Conservation (phyloP, 2,888 invertebrate genomes). For the Sinelater perroti region DNA sequence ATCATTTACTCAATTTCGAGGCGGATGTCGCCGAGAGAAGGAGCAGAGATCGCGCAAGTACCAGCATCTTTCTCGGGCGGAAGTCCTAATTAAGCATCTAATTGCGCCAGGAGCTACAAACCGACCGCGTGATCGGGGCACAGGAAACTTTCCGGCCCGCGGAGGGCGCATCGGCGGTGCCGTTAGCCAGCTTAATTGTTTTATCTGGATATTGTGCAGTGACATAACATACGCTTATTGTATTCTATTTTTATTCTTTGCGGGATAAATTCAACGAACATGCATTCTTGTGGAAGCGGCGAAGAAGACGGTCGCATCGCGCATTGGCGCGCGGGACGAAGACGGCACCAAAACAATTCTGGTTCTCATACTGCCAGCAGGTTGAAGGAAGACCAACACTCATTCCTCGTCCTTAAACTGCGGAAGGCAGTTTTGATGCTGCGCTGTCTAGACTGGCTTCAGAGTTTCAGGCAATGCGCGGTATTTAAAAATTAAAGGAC, state of each 20-base stretch:
- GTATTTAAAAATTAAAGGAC: too few relatives aligned
- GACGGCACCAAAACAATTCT: conserved; percentile 37
- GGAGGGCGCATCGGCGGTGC: too few relatives aligned
- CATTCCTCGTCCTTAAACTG: conserved; percentile 31
- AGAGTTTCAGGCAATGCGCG: too few relatives aligned
- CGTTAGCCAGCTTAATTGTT: conserved; percentile 16
- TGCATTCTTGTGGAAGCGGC: conserved; percentile 29
- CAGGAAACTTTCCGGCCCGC: too few relatives aligned
- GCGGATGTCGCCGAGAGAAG: too few relatives aligned
- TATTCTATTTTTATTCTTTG: conserved; percentile 32
- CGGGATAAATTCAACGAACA: conserved; percentile 31
- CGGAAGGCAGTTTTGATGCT: conserved; percentile 34
- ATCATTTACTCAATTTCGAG: too few relatives aligned
- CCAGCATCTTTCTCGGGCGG: too few relatives aligned
- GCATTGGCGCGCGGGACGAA: conserved; percentile 16
- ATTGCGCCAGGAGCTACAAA: too few relatives aligned
- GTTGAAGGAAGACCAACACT: conserved; percentile 31
- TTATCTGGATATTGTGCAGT: conserved; percentile 22
- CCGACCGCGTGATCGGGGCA: too few relatives aligned
- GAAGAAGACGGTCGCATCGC: neutral
- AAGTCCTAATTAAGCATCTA: too few relatives aligned
- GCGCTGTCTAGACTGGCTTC: too few relatives aligned
- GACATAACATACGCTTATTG: conserved; percentile 32
- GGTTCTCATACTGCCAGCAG: conserved; percentile 32
- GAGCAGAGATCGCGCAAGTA: too few relatives aligned